Conservation (phyloP, 2,797 vertebrate genomes). For the Passerculus sandwichensis region DNA sequence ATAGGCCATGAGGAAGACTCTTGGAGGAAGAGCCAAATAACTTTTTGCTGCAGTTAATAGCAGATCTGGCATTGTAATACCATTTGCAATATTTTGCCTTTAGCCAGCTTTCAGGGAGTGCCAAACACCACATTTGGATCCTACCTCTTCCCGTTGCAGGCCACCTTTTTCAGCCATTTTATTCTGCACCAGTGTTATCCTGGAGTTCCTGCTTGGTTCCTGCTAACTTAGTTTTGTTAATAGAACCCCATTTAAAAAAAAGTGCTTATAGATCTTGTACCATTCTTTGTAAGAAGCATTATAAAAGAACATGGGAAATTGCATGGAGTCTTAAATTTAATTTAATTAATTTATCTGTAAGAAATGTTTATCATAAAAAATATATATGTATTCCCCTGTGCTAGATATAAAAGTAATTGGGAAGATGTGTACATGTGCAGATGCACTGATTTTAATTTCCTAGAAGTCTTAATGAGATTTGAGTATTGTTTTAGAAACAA, state of each 20-base stretch:
- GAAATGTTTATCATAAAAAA: constrained; percentile 84
- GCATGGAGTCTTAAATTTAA: constrained; percentile 82
- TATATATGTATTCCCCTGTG: constrained; percentile 80
- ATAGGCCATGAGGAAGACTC: background rate
- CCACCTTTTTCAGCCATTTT: constrained; percentile 49
- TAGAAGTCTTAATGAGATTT: constrained; percentile 79
- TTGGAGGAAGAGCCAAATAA: constrained; percentile 52
- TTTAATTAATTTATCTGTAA: constrained; percentile 88
- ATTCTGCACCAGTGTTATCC: constrained; percentile 67
- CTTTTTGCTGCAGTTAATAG: background rate
- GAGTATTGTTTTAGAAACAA: constrained; percentile 75
- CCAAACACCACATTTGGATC: constrained; percentile 56
- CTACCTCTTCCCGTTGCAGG: background rate
- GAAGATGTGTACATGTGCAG: constrained; percentile 74
- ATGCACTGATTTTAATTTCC: constrained; percentile 77
- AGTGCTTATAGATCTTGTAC: constrained; percentile 79
- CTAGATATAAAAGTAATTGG: constrained; percentile 78
- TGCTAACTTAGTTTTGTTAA: constrained; percentile 76
- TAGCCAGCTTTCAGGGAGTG: constrained; percentile 59
- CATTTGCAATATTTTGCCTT: constrained; percentile 32
- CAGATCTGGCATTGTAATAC: background rate
- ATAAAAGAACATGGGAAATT: constrained; percentile 78
- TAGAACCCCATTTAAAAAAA: constrained; percentile 68
- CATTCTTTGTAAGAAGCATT: constrained; percentile 79
- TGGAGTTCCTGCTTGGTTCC: constrained; percentile 73